A percentile compares a stretch with the other conserved stretches of the same genome.
phyloP scores from a whole-genome alignment of 2,888 invertebrate genomes.

The Himalopsyche tibetana region DNA sequence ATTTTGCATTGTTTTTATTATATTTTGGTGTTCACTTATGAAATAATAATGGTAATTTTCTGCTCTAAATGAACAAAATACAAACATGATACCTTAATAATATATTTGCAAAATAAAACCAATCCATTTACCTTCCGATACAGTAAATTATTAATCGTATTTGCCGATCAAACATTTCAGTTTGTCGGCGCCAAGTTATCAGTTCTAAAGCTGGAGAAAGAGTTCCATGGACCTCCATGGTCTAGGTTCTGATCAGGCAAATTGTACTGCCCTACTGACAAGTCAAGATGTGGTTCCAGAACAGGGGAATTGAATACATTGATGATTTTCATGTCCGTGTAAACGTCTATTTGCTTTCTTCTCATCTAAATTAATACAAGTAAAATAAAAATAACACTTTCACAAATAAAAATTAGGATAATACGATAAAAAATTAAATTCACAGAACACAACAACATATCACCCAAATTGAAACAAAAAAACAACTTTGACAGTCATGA shows the following conservation, averaged over 20 bases:
- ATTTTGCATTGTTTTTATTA: neutral
- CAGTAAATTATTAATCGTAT: neutral
- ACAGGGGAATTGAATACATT: conserved; percentile 43
- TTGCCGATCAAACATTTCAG: conserved; percentile 32
- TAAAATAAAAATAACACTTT: conserved; percentile 31
- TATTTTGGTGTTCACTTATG: no score
- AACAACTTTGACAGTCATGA: no score
- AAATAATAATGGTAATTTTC: no score
- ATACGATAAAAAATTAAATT: conserved; percentile 35
- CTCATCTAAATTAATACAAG: neutral
- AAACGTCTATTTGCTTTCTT: conserved; percentile 29
- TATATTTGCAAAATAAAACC: conserved; percentile 19
- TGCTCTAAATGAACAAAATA: neutral
- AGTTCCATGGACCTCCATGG: conserved; percentile 43
- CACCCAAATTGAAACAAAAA: no score
- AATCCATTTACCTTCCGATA: conserved; percentile 24
- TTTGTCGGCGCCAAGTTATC: conserved; percentile 35
- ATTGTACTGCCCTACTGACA: conserved; percentile 38
- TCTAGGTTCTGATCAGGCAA: conserved; percentile 35
- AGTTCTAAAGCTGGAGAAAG: conserved; percentile 43
- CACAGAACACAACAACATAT: neutral
- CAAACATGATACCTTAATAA: conserved; percentile 6
- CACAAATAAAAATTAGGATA: conserved; percentile 17
- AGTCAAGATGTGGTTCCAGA: conserved; percentile 43
- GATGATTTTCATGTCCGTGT: conserved; percentile 36